phyloP scores from a whole-genome alignment of 2,113 vertebrate species.

The Anguilla rostrata region DNA sequence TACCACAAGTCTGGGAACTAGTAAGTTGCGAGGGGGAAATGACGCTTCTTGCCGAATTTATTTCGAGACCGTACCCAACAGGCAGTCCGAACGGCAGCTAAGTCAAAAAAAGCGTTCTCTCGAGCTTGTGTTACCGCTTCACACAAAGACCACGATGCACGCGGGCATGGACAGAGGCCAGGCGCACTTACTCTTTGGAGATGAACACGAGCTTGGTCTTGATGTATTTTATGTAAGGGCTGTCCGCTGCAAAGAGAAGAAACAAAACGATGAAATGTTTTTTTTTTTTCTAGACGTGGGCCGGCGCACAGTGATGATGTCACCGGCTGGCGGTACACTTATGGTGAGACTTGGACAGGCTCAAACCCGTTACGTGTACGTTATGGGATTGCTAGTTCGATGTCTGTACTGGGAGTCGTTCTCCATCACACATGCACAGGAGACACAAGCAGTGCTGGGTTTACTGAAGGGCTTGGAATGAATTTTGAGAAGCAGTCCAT shows the following conservation, averaged over 20 bases:
- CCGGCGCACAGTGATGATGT: background rate
- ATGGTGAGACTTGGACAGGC: background rate
- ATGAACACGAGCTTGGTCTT: conserved; percentile 73
- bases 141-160: background rate
- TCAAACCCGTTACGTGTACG: too few species aligned
- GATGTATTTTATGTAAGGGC: conserved; percentile 69
- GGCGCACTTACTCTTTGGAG: conserved; percentile 69
- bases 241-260: conserved; percentile 58
- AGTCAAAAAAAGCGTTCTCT: background rate
- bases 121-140: background rate
- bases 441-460: too few species aligned
- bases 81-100: background rate
- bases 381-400: too few species aligned
- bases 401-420: too few species aligned
- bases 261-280: background rate
- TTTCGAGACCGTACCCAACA: background rate
- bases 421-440: too few species aligned
- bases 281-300: background rate
- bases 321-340: background rate
- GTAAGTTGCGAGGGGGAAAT: background rate
- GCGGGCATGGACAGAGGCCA: background rate
- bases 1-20: background rate
- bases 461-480: too few species aligned
- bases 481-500: too few species aligned
- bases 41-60: background rate